These are phyloP conservation scores for human DNA, from an alignment of 2,113 vertebrate species.

Conservation along the genomic window GRCh38 chr1:91816001-91816500, in stretches of 20 bases:
- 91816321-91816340: constrained; percentile 58
- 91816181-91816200: constrained; percentile 50
- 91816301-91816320: constrained; percentile 59
- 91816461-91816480: background rate
- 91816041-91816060: background rate
- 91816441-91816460: background rate
- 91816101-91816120: background rate
- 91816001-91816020: background rate
- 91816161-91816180: constrained; percentile 38
- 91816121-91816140: constrained; percentile 59
- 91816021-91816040: background rate
- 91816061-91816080: background rate
- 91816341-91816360: constrained; percentile 47
- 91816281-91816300: constrained; percentile 64
- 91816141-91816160: constrained; percentile 45
- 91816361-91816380: background rate
- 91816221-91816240: constrained; percentile 55
- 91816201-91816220: constrained; percentile 74
- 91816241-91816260: constrained; percentile 74
- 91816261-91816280: constrained; percentile 79
- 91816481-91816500: background rate
- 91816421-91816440: background rate
- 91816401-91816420: constrained; percentile 33
- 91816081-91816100: background rate
- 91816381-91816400: constrained; percentile 32